Evolutionary conservation across 1,140 invertebrate genomes (phyloP), one percentile per base, ranked within the genome.

Genomic region (Microplitis demolitor): DNA sequence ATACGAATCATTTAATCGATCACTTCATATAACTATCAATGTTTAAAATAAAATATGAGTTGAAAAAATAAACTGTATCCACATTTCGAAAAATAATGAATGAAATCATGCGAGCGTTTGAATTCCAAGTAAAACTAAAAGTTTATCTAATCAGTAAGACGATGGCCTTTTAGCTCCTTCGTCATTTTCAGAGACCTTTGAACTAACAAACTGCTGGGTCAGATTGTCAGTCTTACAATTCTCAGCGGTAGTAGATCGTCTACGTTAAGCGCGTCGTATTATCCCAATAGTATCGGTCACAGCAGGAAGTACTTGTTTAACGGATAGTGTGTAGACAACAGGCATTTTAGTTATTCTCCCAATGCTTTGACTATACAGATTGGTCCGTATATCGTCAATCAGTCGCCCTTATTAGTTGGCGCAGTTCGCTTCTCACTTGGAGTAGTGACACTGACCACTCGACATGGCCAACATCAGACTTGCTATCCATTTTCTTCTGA

Each of bases 231-330:
- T 51, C 51, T 51, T 70, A 63, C 60, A 35, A 24, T 33, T 33
- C 54, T 24, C n/a, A 68, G 14, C 58, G 45, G 56, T 35, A 69
- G 35, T 54, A 61, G 50, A 24, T 37, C 37, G 50, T 64, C 60
- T 51, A 64, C 61, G 61, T 56, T 50, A 71, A 71, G 53, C 75
- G 39, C 39, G 11, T 45, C 39, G 39, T 74, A 79, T 79, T 79
- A 72, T 78, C 72, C 72, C 72, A 70, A 74, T 56, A 76, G 62
- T 72, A 64, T 71, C 69, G 58, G 66, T 71, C 58, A 58, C 53
- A 69, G 64, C 79, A 81, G 80, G 80, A 81, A 81, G 79, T 76
- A 75, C 77, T 80, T 78, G 75, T 68, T 81, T 81, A 81, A 78
- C 75, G 71, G 69, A 75, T 76, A 75, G 69, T 72, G 63, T 58